These are phyloP conservation scores for Xenus cinereus DNA, from an alignment of 2,113 vertebrate species.

Conservation along the genomic window DNA sequence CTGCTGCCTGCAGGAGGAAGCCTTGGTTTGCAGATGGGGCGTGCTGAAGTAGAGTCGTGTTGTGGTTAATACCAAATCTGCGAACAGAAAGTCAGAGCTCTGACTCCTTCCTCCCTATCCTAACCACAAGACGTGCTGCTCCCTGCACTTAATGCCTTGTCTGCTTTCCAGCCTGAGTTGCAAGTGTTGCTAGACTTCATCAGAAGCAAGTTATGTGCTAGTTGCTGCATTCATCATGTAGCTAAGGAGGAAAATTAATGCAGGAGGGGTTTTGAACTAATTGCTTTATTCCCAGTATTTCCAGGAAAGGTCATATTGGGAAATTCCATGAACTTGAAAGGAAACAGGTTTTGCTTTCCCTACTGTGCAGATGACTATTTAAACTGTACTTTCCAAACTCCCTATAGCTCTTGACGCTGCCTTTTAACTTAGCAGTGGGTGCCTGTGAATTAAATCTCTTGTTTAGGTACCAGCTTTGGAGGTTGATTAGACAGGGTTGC, in stretches of 20 bases:
- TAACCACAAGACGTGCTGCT: background rate
- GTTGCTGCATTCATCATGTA: background rate
- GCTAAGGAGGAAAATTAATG: background rate
- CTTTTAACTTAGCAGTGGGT: background rate
- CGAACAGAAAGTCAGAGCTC: background rate
- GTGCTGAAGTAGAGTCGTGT: background rate
- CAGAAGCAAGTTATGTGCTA: background rate
- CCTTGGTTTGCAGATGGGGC: background rate
- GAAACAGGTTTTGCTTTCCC: background rate
- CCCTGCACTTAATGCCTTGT: background rate
- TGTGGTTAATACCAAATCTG: background rate
- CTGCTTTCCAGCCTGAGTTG: background rate
- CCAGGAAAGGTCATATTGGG: background rate
- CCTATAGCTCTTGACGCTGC: background rate
- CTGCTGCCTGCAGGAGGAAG: background rate
- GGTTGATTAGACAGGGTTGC: background rate
- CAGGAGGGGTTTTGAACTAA: background rate
- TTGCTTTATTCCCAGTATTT: background rate
- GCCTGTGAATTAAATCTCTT: background rate
- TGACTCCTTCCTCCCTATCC: background rate
- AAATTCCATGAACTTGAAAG: background rate
- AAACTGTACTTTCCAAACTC: background rate
- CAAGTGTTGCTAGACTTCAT: background rate
- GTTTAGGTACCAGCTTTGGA: background rate
- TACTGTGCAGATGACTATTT: background rate